phyloP scores from a whole-genome alignment of 2,113 vertebrate genomes.

The Melanostigma gelatinosum region DNA sequence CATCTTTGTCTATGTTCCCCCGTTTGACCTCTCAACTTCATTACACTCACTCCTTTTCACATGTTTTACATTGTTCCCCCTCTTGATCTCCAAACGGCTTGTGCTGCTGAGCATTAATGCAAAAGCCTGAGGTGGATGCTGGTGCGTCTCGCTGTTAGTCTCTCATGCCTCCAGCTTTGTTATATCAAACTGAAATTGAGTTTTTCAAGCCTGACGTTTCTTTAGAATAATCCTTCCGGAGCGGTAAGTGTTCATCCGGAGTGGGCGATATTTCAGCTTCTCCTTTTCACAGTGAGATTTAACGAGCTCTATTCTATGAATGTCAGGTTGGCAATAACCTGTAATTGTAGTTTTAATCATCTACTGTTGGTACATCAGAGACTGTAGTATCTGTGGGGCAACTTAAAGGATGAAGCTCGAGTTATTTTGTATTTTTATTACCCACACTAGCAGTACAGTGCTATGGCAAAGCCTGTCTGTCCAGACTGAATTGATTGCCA shows the following conservation, averaged over 20 bases:
- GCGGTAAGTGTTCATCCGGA: constrained; percentile 19
- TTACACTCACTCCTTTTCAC: constrained; percentile 27
- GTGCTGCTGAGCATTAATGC: constrained; percentile 23
- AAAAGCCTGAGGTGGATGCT: not conserved
- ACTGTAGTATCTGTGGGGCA: not conserved
- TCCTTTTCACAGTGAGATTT: constrained; percentile 5
- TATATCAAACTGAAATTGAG: constrained; percentile 19
- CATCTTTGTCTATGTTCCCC: constrained; percentile 12
- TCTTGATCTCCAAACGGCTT: constrained; percentile 9
- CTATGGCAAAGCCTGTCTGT: not conserved
- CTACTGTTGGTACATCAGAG: not conserved
- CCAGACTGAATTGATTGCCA: not conserved
- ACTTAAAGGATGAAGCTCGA: not conserved
- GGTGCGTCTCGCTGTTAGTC: constrained; percentile 7
- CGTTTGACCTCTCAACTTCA: constrained; percentile 39
- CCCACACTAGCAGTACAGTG: not conserved
- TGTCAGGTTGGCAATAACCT: constrained; percentile 32
- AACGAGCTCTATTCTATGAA: constrained; percentile 40
- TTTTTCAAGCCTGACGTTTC: constrained; percentile 21
- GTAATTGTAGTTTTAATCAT: not conserved
- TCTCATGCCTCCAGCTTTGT: not conserved
- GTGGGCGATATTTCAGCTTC: not conserved
- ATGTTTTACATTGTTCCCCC: constrained; percentile 10
- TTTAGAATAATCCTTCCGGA: constrained; percentile 31
- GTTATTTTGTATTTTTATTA: not conserved